These are phyloP conservation scores for Euthynnus affinis DNA, from an alignment of 2,797 vertebrate genomes.

Conservation along the genomic window DNA sequence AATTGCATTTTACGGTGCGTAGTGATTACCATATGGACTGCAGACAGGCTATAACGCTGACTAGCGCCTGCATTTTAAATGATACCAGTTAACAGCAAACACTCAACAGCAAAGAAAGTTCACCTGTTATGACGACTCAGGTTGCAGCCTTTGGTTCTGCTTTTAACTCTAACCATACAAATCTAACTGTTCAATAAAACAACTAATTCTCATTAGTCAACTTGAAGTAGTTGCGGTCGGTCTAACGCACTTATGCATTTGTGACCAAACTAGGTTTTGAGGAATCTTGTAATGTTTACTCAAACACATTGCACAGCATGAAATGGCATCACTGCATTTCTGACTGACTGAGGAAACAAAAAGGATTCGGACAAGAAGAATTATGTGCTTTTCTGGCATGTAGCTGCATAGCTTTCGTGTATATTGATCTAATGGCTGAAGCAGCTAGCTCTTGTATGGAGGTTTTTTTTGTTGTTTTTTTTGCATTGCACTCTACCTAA, in stretches of 20 bases:
- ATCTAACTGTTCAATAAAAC: background rate
- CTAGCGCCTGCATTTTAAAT: slow-evolving; percentile 51
- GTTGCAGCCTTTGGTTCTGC: slow-evolving; percentile 62
- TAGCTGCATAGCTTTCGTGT: slow-evolving; percentile 37
- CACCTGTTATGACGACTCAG: slow-evolving; percentile 34
- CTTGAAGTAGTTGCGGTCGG: slow-evolving; percentile 37
- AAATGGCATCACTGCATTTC: slow-evolving; percentile 15
- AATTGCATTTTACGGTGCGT: slow-evolving; percentile 47
- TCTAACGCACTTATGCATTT: slow-evolving; percentile 18
- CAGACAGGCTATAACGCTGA: slow-evolving; percentile 34
- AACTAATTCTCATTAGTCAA: slow-evolving; percentile 3
- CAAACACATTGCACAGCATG: slow-evolving; percentile 30
- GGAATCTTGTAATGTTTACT: background rate
- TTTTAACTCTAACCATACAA: slow-evolving; percentile 28
- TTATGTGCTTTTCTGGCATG: slow-evolving; percentile 23
- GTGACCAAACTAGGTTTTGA: slow-evolving; percentile 20
- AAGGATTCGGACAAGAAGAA: slow-evolving; percentile 1
- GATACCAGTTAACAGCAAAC: slow-evolving; percentile 37
- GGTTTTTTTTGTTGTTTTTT: background rate
- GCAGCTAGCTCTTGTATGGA: slow-evolving; percentile 30
- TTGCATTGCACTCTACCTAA: slow-evolving; percentile 52
- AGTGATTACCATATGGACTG: slow-evolving; percentile 51
- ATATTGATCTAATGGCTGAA: slow-evolving; percentile 18
- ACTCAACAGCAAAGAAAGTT: slow-evolving; percentile 39
- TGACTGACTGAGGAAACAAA: slow-evolving; percentile 4